Conservation (phyloP, 2,888 invertebrate genomes). For the Polymixis flavicincta region DNA sequence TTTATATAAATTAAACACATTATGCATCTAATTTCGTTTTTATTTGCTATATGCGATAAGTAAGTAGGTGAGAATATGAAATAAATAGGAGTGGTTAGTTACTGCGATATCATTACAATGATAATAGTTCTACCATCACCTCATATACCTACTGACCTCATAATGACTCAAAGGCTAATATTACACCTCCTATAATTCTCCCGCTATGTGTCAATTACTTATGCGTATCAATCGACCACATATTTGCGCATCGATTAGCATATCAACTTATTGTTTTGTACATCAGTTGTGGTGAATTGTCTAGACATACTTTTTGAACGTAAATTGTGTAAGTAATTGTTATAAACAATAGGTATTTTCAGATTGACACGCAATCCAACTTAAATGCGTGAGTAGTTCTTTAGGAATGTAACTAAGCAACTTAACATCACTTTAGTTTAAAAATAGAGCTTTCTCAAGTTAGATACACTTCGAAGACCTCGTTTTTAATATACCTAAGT, state of each 20-base stretch:
- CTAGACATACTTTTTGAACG: constrained; percentile 52
- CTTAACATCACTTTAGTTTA: neutral
- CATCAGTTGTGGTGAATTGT: constrained; percentile 53
- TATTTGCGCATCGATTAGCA: constrained; percentile 50
- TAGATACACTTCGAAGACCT: neutral
- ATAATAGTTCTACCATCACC: constrained; percentile 19
- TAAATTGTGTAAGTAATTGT: neutral
- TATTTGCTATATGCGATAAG: neutral
- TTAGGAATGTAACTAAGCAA: neutral
- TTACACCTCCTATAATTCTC: constrained; percentile 41
- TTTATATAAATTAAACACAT: neutral
- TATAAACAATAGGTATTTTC: constrained; percentile 4
- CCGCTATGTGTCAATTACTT: constrained; percentile 44
- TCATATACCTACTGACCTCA: constrained; percentile 46
- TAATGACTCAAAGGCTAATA: constrained; percentile 56
- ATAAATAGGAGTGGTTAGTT: neutral
- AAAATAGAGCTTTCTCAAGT: neutral
- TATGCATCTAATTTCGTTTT: neutral
- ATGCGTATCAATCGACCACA: constrained; percentile 38
- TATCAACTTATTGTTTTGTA: constrained; percentile 60
- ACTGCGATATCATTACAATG: no score
- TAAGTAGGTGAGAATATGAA: no score
- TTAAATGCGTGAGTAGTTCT: neutral
- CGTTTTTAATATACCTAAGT: neutral
- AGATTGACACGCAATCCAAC: neutral